Evolutionary conservation across 2,113 vertebrate genomes (phyloP).

Genomic region (Drymodes brunneopygia): DNA sequence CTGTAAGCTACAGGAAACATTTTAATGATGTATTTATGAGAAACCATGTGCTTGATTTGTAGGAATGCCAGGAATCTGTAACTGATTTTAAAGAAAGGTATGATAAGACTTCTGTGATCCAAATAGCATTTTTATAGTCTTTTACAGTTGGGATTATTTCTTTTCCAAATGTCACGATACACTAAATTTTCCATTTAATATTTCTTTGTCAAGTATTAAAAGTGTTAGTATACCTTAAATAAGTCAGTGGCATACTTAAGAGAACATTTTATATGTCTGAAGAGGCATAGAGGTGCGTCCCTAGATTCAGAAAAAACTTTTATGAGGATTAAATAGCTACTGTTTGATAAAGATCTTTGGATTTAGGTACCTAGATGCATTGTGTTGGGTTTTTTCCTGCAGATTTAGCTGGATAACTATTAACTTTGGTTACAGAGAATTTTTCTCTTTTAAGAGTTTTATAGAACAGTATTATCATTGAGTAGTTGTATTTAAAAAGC

Average conservation of each 20-base stretch:
- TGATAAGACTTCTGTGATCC: not conserved
- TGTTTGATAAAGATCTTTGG: not conserved
- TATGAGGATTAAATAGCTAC: not conserved
- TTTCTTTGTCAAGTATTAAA: not conserved
- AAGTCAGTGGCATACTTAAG: not conserved
- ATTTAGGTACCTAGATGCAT: not conserved
- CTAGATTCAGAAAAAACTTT: not conserved
- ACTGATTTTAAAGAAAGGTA: not conserved
- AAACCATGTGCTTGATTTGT: not conserved
- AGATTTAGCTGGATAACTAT: not conserved
- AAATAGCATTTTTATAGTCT: not conserved
- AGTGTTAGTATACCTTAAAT: not conserved
- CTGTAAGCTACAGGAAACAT: not conserved
- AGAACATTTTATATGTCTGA: not conserved
- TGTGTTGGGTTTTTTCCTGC: not conserved
- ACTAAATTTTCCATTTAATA: not conserved
- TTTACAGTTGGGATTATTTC: rapidly evolving
- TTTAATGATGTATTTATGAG: not conserved
- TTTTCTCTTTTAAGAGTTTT: not conserved
- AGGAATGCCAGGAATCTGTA: not conserved
- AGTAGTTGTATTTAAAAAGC: not conserved
- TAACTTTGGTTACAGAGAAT: not conserved
- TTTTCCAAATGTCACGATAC: not conserved
- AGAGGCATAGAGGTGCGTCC: not conserved
- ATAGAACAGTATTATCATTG: not conserved